These are phyloP conservation scores for Synergus japonicus DNA, from an alignment of 2,888 invertebrate species.

Conservation along the genomic window DNA sequence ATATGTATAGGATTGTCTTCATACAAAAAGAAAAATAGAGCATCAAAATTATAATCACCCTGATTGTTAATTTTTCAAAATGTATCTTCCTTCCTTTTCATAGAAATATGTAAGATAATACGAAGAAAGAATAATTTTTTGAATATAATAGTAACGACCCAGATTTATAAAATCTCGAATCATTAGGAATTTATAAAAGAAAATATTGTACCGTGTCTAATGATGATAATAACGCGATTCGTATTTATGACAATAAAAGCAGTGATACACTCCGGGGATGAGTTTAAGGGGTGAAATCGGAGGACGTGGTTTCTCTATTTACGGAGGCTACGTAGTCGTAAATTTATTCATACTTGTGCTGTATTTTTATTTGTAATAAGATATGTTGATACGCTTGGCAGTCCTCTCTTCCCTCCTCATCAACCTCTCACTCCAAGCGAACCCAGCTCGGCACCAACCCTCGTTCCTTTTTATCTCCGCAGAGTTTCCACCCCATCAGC, in stretches of 20 bases:
- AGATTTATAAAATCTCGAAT: neutral
- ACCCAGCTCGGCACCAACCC: slow-evolving; percentile 69
- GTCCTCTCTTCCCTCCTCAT: slow-evolving; percentile 59
- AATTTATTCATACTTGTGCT: slow-evolving; percentile 75
- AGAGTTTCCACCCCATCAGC: slow-evolving; percentile 78
- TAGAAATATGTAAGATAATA: neutral
- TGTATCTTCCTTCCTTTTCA: no score
- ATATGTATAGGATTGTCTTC: no score
- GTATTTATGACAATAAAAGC: slow-evolving; percentile 14
- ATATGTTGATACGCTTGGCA: slow-evolving; percentile 73
- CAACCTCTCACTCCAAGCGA: slow-evolving; percentile 56
- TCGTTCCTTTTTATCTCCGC: slow-evolving; percentile 78
- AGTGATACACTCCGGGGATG: neutral
- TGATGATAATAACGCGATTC: slow-evolving; percentile 1
- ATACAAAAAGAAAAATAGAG: no score
- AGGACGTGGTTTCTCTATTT: slow-evolving; percentile 27
- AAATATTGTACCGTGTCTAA: neutral
- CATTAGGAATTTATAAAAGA: neutral
- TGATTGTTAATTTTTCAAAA: no score
- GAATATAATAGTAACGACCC: neutral
- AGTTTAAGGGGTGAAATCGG: slow-evolving; percentile 5
- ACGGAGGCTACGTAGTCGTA: slow-evolving; percentile 68
- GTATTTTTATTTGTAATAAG: slow-evolving; percentile 76
- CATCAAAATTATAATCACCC: no score
- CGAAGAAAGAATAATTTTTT: neutral